phyloP scores from a whole-genome alignment of 2,797 vertebrate genomes.

The Cossypha caffra region DNA sequence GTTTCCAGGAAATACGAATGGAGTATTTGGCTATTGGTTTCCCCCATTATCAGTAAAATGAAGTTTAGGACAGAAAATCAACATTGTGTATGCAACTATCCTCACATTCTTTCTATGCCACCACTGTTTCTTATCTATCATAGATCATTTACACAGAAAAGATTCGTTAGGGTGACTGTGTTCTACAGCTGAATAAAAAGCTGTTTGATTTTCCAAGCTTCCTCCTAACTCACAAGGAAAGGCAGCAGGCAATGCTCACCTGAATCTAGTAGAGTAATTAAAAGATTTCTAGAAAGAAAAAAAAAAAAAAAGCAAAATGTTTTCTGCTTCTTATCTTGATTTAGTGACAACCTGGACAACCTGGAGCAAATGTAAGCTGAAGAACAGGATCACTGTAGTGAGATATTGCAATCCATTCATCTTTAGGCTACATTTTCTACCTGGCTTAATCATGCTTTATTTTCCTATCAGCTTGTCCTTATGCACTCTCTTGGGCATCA shows the following conservation, averaged over 20 bases:
- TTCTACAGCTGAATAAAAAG: background rate
- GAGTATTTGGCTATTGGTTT: background rate
- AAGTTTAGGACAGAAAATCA: background rate
- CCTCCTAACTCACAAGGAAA: background rate
- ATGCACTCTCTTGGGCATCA: background rate
- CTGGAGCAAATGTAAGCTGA: constrained; percentile 16
- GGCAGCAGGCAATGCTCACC: background rate
- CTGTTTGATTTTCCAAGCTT: background rate
- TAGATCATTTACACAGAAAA: background rate
- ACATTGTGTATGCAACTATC: background rate
- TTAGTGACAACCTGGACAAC: background rate
- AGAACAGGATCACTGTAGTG: background rate
- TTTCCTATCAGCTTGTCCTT: background rate
- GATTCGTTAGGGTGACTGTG: background rate
- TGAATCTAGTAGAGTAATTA: background rate
- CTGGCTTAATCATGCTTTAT: constrained; percentile 1
- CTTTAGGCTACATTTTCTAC: background rate
- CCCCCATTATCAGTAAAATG: background rate
- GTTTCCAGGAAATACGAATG: background rate
- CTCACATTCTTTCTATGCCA: background rate
- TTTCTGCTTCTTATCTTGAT: constrained; percentile 19
- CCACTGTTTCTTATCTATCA: background rate
- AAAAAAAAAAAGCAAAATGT: background rate
- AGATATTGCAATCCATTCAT: background rate
- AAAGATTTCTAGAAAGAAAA: background rate